phyloP scores from a whole-genome alignment of 2,888 invertebrate species.

The Lomographa bimaculata region DNA sequence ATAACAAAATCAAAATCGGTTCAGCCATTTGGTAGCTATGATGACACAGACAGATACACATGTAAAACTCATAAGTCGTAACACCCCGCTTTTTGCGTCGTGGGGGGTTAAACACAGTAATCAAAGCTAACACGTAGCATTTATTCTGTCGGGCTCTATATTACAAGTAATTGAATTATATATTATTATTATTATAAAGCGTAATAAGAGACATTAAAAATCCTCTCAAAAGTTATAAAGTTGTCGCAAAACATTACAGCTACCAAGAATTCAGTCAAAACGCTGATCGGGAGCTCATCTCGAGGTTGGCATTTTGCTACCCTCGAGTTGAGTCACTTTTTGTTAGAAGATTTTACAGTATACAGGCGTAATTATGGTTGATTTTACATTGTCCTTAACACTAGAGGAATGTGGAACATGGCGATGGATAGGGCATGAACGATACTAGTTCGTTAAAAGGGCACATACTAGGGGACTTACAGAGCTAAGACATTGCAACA shows the following conservation, averaged over 20 bases:
- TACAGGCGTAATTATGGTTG: slow-evolving; percentile 26
- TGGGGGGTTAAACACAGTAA: no score
- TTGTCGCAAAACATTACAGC: not conserved
- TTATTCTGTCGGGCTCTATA: no score
- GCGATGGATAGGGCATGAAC: slow-evolving; percentile 45
- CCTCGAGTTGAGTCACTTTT: no score
- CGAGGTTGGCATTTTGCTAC: no score
- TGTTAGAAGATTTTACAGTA: slow-evolving; percentile 6
- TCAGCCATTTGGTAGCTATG: no score
- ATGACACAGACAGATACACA: no score
- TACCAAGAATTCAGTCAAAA: slow-evolving; percentile 1
- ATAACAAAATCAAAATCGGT: no score
- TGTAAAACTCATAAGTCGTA: no score
- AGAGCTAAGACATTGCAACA: slow-evolving; percentile 38
- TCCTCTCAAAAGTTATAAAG: slow-evolving; percentile 9
- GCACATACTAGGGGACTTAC: slow-evolving; percentile 69
- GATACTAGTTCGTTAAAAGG: slow-evolving; percentile 57
- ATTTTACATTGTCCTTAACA: slow-evolving; percentile 50
- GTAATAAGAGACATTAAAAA: slow-evolving; percentile 2
- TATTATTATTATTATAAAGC: slow-evolving; percentile 2
- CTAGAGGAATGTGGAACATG: slow-evolving; percentile 77
- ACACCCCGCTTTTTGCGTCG: no score
- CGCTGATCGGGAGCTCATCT: no score
- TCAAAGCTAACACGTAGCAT: no score
- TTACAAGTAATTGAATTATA: not conserved